Evolutionary conservation across 2,113 vertebrate species (phyloP).

Genomic region (Rafetus swinhoei): DNA sequence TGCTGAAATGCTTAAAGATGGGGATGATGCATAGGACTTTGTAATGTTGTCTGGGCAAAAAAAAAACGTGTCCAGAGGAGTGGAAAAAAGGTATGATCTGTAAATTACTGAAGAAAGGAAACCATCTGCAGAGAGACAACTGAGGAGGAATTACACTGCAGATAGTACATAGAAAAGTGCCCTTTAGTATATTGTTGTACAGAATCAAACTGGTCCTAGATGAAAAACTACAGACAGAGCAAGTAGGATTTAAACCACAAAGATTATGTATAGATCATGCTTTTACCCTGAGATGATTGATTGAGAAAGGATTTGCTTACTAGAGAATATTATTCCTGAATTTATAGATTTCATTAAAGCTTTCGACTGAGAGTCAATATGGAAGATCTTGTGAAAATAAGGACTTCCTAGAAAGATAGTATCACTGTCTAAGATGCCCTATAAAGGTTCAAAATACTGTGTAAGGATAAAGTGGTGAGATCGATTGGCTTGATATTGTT

Average conservation of each 20-base stretch:
- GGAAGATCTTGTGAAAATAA: not conserved
- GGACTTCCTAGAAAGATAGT: not conserved
- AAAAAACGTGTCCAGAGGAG: not conserved
- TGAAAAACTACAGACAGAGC: not conserved
- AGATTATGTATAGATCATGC: not conserved
- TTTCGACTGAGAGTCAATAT: not conserved
- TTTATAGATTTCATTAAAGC: not conserved
- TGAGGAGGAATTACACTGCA: not conserved
- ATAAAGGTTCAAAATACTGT: not conserved
- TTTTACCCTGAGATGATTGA: not conserved
- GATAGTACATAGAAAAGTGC: not conserved
- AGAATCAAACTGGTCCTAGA: not conserved
- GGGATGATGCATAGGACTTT: not conserved
- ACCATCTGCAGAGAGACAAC: not conserved
- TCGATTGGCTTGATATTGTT: not conserved
- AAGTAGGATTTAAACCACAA: not conserved
- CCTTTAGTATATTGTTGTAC: not conserved
- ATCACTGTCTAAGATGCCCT: not conserved
- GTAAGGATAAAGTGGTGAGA: not conserved
- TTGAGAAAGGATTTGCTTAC: not conserved
- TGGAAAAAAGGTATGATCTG: not conserved
- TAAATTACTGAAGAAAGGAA: not conserved
- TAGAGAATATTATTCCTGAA: not conserved
- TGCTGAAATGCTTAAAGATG: not conserved
- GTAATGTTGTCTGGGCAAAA: not conserved